Conservation (phyloP, 1,140 invertebrate species). For the Drosophila grimshawi region DNA sequence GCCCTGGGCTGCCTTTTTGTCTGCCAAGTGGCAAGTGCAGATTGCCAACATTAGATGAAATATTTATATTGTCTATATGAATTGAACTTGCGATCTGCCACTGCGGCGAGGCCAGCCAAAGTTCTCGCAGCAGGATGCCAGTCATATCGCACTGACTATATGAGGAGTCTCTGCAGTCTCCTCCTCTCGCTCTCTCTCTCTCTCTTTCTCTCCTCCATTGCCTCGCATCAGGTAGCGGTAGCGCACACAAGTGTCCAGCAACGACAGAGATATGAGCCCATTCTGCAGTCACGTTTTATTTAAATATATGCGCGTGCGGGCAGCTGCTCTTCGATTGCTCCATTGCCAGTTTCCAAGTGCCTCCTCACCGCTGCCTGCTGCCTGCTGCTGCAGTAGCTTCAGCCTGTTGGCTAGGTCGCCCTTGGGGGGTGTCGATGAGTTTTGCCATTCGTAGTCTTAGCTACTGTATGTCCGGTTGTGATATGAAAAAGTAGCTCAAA, state of each 20-base stretch:
- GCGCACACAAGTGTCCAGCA: conserved; percentile 78
- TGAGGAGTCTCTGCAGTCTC: conserved; percentile 5
- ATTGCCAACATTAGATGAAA: conserved; percentile 84
- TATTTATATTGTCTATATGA: conserved; percentile 83
- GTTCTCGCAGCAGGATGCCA: conserved; percentile 77
- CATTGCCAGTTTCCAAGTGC: background rate
- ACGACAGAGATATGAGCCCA: conserved; percentile 80
- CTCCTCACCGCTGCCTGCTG: background rate
- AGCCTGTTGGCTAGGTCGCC: conserved; percentile 8
- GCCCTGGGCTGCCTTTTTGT: conserved; percentile 22
- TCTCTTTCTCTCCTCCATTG: conserved; percentile 2
- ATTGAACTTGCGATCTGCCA: conserved; percentile 69
- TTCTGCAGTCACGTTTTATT: conserved; percentile 83
- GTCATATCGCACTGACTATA: conserved; percentile 13
- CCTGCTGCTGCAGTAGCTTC: conserved; percentile 14
- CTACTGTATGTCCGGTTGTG: conserved; percentile 51
- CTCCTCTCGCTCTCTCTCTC: background rate
- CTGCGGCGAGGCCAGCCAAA: conserved; percentile 53
- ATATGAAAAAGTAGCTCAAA: conserved; percentile 51
- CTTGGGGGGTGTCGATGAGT: conserved; percentile 57
- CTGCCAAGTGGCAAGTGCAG: conserved; percentile 80
- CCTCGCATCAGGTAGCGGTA: conserved; percentile 68
- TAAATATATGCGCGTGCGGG: conserved; percentile 82
- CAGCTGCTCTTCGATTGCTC: conserved; percentile 51
- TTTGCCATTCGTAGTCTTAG: conserved; percentile 36